phyloP scores from a whole-genome alignment of 2,888 invertebrate genomes.

The Holacanthella duospinosa region DNA sequence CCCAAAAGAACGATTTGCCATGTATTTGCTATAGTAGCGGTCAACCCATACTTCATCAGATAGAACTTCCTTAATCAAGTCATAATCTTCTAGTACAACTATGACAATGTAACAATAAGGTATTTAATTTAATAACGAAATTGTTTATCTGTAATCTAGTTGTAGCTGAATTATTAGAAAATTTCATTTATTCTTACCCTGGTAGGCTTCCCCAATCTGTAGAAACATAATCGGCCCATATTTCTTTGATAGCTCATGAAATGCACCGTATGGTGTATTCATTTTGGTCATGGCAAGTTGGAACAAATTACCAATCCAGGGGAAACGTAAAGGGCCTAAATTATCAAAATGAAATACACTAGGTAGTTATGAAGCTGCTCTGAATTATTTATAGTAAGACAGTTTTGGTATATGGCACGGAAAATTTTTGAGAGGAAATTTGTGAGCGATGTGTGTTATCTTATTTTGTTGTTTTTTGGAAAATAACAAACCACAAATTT shows the following conservation, averaged over 20 bases:
- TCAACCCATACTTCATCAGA: conserved; percentile 19
- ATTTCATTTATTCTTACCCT: not conserved
- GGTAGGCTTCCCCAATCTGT: conserved; percentile 1
- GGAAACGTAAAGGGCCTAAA: not conserved
- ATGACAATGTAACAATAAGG: not conserved
- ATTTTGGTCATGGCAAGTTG: not conserved
- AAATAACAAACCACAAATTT: too few relatives aligned
- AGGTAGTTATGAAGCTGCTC: too few relatives aligned
- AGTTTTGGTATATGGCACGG: too few relatives aligned
- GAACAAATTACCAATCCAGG: not conserved
- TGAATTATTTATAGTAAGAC: too few relatives aligned
- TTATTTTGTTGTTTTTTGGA: too few relatives aligned
- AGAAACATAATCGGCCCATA: conserved; percentile 7
- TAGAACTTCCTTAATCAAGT: conserved; percentile 21
- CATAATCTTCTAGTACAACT: conserved; percentile 28
- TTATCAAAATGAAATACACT: too few relatives aligned
- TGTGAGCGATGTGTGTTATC: too few relatives aligned
- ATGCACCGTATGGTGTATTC: conserved; percentile 1
- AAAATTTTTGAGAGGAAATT: too few relatives aligned
- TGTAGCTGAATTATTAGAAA: too few relatives aligned
- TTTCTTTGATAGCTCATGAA: not conserved
- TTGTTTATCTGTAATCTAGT: not conserved
- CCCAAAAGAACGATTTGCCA: conserved; percentile 28
- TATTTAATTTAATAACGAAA: not conserved
- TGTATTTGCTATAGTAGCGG: conserved; percentile 23